phyloP scores from a whole-genome alignment of 2,113 vertebrate species.

The Oncorhynchus kisutch region DNA sequence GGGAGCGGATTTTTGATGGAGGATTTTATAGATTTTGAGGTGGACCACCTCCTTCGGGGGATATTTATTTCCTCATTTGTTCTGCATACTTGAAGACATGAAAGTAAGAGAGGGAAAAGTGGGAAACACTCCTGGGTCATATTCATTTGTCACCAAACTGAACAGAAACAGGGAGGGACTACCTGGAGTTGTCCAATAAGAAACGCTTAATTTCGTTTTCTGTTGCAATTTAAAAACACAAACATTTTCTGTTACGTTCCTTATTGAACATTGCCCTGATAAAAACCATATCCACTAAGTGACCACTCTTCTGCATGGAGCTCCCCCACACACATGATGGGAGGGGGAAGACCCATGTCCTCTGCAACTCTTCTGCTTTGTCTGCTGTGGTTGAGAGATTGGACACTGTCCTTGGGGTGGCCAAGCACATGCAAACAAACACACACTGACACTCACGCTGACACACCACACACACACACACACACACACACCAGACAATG shows the following conservation, averaged over 20 bases:
- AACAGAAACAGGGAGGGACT: no score
- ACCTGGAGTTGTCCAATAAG: no score
- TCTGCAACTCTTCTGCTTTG: constrained; percentile 1
- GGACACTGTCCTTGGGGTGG: constrained; percentile 24
- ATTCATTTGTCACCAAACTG: constrained; percentile 2
- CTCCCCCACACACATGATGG: constrained; percentile 29
- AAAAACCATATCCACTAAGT: constrained; percentile 43
- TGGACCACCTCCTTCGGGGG: constrained; percentile 65
- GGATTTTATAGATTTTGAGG: constrained; percentile 71
- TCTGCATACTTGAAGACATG: constrained; percentile 53
- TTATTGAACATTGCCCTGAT: not conserved
- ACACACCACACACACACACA: not conserved
- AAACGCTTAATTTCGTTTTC: no score
- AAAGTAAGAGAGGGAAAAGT: constrained; percentile 35
- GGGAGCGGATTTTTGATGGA: constrained; percentile 73
- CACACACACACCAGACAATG: constrained; percentile 2
- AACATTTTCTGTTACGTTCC: no score
- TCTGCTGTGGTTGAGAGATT: constrained; percentile 29
- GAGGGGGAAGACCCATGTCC: constrained; percentile 4
- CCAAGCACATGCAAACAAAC: constrained; percentile 3
- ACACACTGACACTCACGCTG: no score
- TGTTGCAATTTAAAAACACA: no score
- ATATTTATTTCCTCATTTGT: constrained; percentile 69
- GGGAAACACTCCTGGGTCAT: constrained; percentile 8
- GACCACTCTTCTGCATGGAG: constrained; percentile 44